These are phyloP conservation scores for Drosophila erecta DNA, from an alignment of 1,140 invertebrate genomes.

Conservation along the genomic window DNA sequence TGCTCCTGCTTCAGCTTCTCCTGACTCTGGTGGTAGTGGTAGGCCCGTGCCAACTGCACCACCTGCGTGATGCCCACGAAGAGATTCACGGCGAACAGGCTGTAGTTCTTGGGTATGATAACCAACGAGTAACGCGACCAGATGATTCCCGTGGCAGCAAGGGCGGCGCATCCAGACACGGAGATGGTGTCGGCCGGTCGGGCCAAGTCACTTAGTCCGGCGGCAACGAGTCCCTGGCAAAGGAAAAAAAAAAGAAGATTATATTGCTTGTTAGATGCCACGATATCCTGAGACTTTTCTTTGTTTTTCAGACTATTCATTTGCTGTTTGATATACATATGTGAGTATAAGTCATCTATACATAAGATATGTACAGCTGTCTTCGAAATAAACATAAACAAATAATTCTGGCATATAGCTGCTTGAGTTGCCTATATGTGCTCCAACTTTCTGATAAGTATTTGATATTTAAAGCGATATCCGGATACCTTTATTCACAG, in stretches of 20 bases:
- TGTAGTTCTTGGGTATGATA: slow-evolving; percentile 82
- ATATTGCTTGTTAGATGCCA: not conserved
- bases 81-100: slow-evolving; percentile 78
- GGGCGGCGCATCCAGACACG: slow-evolving; percentile 92
- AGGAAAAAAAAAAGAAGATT: not conserved
- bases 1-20: slow-evolving; percentile 58
- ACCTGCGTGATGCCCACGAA: slow-evolving; percentile 79
- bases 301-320: too few species aligned
- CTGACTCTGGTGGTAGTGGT: slow-evolving; percentile 63
- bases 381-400: not conserved
- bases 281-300: too few species aligned
- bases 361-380: not conserved
- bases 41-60: slow-evolving; percentile 71
- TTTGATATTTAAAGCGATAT: not conserved
- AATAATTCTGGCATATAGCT: not conserved
- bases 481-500: not conserved
- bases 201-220: slow-evolving; percentile 96
- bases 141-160: slow-evolving; percentile 87
- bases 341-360: not conserved
- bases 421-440: too few species aligned
- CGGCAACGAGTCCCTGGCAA: slow-evolving; percentile 92
- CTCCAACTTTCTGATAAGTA: not conserved
- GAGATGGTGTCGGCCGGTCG: slow-evolving; percentile 96
- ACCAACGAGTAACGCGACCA: slow-evolving; percentile 82
- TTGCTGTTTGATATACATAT: too few species aligned